Conservation (phyloP, 1,140 invertebrate genomes). For the Procambarus virginalis region DNA sequence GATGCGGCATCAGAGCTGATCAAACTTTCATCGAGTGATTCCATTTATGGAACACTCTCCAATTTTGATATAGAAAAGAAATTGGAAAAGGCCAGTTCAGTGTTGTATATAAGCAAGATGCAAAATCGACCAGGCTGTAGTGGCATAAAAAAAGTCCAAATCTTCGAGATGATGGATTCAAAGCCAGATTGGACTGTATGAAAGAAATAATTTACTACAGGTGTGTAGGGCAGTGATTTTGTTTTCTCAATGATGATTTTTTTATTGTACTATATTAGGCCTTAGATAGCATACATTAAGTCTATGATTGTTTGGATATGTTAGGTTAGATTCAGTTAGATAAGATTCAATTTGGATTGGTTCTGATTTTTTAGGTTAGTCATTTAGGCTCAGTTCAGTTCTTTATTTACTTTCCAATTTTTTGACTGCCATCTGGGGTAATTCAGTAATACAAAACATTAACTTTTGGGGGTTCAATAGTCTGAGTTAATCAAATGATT, state of each 20-base stretch:
- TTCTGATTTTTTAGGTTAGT: background rate
- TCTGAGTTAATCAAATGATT: too few species aligned
- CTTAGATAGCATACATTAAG: too few species aligned
- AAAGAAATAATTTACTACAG: constrained; percentile 82
- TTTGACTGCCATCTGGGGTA: too few species aligned
- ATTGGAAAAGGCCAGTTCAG: constrained; percentile 82
- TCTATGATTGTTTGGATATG: too few species aligned
- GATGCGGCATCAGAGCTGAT: constrained; percentile 69
- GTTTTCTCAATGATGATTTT: too few species aligned
- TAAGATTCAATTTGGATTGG: background rate
- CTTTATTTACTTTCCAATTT: too few species aligned
- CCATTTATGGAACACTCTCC: constrained; percentile 73
- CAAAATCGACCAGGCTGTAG: constrained; percentile 71
- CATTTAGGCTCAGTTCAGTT: background rate
- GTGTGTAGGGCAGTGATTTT: constrained; percentile 72
- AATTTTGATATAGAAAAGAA: constrained; percentile 79
- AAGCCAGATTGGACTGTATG: constrained; percentile 81
- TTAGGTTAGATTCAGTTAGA: too few species aligned
- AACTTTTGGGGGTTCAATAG: too few species aligned
- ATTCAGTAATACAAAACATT: too few species aligned
- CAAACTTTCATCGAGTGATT: constrained; percentile 70
- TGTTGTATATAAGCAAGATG: constrained; percentile 78
- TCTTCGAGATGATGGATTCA: constrained; percentile 82
- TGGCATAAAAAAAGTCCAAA: constrained; percentile 81
- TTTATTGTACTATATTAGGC: too few species aligned